Conservation (phyloP, 2,888 invertebrate genomes). For the Microchrysa polita region DNA sequence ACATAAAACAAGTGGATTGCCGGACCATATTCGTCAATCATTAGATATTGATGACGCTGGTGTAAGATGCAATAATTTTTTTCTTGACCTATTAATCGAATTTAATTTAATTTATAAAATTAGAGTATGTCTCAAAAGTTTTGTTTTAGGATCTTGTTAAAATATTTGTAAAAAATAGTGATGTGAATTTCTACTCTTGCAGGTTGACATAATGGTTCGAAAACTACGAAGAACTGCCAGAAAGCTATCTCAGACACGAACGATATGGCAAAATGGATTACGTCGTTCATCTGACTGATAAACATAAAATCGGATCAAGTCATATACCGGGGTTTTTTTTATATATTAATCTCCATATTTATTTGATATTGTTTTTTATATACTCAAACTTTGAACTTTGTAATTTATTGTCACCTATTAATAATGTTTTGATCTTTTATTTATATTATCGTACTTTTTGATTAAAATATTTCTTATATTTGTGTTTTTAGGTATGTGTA, state of each 20-base stretch:
- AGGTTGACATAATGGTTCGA: conserved; percentile 45
- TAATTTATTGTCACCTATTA: neutral
- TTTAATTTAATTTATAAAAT: too few relatives aligned
- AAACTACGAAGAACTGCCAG: conserved; percentile 47
- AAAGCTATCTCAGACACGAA: conserved; percentile 48
- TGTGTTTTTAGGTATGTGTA: too few relatives aligned
- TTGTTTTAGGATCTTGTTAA: neutral
- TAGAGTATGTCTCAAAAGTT: too few relatives aligned
- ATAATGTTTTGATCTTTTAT: too few relatives aligned
- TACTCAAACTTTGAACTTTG: neutral
- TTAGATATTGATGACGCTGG: conserved; percentile 32
- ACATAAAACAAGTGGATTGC: conserved; percentile 43
- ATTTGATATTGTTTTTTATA: too few relatives aligned
- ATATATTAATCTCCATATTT: too few relatives aligned
- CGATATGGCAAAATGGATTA: conserved; percentile 47
- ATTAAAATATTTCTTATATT: too few relatives aligned
- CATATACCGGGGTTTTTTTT: neutral
- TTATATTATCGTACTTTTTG: too few relatives aligned
- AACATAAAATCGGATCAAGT: neutral
- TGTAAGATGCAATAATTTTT: conserved; percentile 38
- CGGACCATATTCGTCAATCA: conserved; percentile 41
- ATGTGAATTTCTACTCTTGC: neutral
- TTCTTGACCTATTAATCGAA: too few relatives aligned
- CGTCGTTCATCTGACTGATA: conserved; percentile 46
- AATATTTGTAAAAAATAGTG: neutral